Evolutionary conservation across 2,113 vertebrate genomes (phyloP).

Genomic region (Scortum barcoo): DNA sequence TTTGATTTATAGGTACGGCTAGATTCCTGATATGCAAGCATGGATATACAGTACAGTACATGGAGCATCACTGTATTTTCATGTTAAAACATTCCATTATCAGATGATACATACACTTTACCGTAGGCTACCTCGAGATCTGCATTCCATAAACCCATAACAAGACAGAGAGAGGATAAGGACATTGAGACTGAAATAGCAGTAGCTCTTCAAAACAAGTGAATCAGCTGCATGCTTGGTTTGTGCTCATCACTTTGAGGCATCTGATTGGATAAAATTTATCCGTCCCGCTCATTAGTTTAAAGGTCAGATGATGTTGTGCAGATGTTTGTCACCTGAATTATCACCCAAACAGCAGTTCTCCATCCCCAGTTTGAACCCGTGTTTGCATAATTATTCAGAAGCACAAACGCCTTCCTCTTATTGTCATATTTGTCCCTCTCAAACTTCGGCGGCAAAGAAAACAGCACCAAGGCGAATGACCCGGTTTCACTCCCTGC

Average conservation of each 20-base stretch:
- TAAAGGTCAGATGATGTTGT: slow-evolving; percentile 42
- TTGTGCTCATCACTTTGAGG: slow-evolving; percentile 67
- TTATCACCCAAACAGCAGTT: slow-evolving; percentile 10
- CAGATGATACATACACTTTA: slow-evolving; percentile 54
- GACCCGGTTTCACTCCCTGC: slow-evolving; percentile 7
- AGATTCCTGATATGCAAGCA: slow-evolving; percentile 75
- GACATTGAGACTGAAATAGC: slow-evolving; percentile 45
- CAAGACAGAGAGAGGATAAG: slow-evolving; percentile 48
- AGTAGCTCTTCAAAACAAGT: slow-evolving; percentile 50
- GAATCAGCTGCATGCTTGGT: slow-evolving; percentile 74
- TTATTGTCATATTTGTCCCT: slow-evolving; percentile 6
- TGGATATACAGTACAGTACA: slow-evolving; percentile 66
- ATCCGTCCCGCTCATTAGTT: slow-evolving; percentile 23
- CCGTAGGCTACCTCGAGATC: slow-evolving; percentile 31
- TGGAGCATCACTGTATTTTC: slow-evolving; percentile 65
- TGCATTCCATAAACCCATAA: slow-evolving; percentile 59
- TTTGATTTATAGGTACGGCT: slow-evolving; percentile 74
- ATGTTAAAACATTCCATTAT: slow-evolving; percentile 78
- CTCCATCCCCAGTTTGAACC: slow-evolving; percentile 22
- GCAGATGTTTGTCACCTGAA: slow-evolving; percentile 29
- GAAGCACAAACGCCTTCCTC: slow-evolving; percentile 10
- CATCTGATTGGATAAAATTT: slow-evolving; percentile 37
- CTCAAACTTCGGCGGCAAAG: background rate
- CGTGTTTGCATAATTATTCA: slow-evolving; percentile 63
- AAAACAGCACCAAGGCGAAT: background rate